Percentiles rank a stretch among this genome's conserved stretches.
phyloP scores from a whole-genome alignment of 2,797 vertebrate genomes.

The Mus minutoides region DNA sequence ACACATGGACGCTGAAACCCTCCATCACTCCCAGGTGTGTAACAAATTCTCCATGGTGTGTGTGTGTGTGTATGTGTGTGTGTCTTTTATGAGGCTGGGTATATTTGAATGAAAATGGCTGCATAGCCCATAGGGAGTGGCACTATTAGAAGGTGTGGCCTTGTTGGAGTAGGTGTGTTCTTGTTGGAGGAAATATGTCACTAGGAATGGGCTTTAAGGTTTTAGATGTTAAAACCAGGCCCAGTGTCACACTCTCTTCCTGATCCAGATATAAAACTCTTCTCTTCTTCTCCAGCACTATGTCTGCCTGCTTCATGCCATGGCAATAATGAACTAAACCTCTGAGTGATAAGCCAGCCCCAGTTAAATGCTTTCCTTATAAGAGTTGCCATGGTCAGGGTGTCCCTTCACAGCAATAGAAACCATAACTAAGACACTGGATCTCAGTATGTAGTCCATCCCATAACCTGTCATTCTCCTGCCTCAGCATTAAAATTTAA shows the following conservation, averaged over 20 bases:
- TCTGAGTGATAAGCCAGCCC: background rate
- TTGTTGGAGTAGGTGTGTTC: background rate
- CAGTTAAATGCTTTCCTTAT: background rate
- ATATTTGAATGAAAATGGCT: background rate
- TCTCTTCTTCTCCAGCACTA: background rate
- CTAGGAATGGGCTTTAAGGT: background rate
- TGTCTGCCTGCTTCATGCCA: background rate
- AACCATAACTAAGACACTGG: background rate
- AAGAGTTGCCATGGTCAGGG: background rate
- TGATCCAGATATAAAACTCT: background rate
- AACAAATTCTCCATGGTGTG: background rate
- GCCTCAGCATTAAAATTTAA: background rate
- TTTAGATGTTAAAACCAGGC: background rate
- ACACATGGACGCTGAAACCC: background rate
- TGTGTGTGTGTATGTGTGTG: background rate
- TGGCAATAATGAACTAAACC: background rate
- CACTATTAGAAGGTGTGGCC: background rate
- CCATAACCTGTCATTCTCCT: background rate
- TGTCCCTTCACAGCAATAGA: background rate
- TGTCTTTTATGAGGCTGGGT: background rate
- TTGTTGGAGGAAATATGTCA: background rate
- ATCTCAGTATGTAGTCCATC: background rate
- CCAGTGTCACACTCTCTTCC: background rate
- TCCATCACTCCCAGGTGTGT: background rate
- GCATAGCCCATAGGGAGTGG: no score